These are phyloP conservation scores for Anhinga anhinga DNA, from an alignment of 2,113 vertebrate species.

Conservation along the genomic window DNA sequence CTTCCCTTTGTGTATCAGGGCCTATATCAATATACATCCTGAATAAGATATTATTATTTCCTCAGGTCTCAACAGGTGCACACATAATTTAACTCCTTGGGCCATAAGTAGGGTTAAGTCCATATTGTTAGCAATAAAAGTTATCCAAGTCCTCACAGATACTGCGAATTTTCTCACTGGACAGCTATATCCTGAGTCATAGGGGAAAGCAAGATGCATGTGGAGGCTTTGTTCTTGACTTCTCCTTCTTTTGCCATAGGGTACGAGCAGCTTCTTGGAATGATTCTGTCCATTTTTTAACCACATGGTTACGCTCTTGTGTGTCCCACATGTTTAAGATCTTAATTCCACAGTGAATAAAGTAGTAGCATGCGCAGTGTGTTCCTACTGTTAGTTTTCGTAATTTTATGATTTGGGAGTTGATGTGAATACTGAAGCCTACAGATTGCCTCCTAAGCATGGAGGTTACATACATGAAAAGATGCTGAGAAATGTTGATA, in stretches of 20 bases:
- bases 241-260: background rate
- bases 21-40: background rate
- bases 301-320: background rate
- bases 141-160: background rate
- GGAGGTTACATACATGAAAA: background rate
- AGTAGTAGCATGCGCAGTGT: background rate
- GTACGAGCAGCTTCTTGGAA: background rate
- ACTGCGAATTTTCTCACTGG: background rate
- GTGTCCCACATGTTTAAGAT: background rate
- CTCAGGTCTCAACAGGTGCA: background rate
- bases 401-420: background rate
- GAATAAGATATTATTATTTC: background rate
- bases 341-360: background rate
- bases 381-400: background rate
- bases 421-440: background rate
- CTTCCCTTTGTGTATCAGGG: background rate
- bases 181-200: background rate
- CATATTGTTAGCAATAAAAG: background rate
- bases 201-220: background rate
- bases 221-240: background rate
- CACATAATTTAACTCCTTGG: background rate
- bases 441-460: background rate
- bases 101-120: background rate
- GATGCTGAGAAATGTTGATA: background rate
- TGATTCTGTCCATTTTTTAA: background rate